These are phyloP conservation scores for Lasiurus borealis DNA, from an alignment of 2,113 vertebrate species.

Conservation along the genomic window DNA sequence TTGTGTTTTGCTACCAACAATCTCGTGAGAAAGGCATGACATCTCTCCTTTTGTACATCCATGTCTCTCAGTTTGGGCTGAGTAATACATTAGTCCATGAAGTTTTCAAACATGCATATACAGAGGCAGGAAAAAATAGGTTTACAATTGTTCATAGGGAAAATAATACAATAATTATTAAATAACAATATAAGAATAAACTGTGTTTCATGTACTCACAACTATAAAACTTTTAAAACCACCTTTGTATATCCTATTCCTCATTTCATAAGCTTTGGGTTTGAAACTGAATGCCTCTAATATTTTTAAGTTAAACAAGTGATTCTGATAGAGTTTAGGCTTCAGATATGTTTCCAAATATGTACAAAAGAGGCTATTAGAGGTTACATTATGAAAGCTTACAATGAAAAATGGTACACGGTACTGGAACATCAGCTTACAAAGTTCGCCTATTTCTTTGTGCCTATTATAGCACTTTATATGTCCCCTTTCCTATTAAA, in stretches of 20 bases:
- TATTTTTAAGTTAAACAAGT: slow-evolving; percentile 1
- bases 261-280: neutral
- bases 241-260: neutral
- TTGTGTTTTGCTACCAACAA: neutral
- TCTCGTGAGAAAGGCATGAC: neutral
- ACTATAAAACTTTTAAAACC: neutral
- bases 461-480: neutral
- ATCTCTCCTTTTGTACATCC: neutral
- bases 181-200: neutral
- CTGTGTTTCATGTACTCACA: neutral
- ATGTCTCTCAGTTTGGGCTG: neutral
- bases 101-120: neutral
- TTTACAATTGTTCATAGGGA: neutral
- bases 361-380: neutral
- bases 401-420: neutral
- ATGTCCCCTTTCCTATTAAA: neutral
- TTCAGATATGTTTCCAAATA: neutral
- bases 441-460: neutral
- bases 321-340: neutral
- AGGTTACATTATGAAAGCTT: neutral
- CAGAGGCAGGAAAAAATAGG: neutral
- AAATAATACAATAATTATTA: neutral
- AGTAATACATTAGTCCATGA: neutral
- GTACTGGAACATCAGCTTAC: neutral
- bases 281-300: neutral